Evolutionary conservation across 1,140 invertebrate genomes (phyloP), one percentile per base, ranked within the genome.

Genomic region (Panagrolaimus sp.): DNA sequence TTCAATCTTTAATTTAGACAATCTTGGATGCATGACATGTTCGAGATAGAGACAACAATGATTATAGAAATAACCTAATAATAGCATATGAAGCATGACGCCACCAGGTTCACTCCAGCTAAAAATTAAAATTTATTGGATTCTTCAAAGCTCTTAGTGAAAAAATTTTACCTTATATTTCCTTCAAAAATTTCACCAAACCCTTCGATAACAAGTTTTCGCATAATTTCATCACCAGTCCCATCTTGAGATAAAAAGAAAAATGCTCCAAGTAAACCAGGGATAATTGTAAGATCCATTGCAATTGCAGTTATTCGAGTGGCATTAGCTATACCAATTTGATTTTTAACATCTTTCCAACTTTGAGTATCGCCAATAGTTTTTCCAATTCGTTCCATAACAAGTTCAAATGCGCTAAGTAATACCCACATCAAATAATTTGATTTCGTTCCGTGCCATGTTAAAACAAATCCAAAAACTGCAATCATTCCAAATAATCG

Each of bases 371-470:
- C 24, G 32, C 55, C 70, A 12, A 82, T 72, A 7, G 47, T 44
- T n/a, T 58, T 43, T 28, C 79, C 81, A 17, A 76, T 44, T 21
- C 77, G 65, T 58, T 82, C 80, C 38, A 83, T 71, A 17, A 69
- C 66, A 10, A 83, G 64, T 52, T 81, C 80, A 4, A 76, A 52
- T 21, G 73, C 82, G 28, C 77, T 80, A 9, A 82, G 67, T 6
- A 43, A 58, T 4, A 83, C 79, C 93, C 93, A 96, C 70, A 91
- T 86, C 70, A 94, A 88, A 72, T 94, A 89, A 75, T 89, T 88
- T 28, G 85, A 85, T 58, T 89, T 87, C 21, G 89, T 87, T 15
- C 92, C 92, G 84, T 96, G 93, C 93, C 93, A 96, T 47, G 92
- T 79, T 78, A 89, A 92, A 1, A 96, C 89, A 84, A 94, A 95